These are phyloP conservation scores for Phocoena phocoena DNA, from an alignment of 2,113 vertebrate genomes.

Conservation along the genomic window DNA sequence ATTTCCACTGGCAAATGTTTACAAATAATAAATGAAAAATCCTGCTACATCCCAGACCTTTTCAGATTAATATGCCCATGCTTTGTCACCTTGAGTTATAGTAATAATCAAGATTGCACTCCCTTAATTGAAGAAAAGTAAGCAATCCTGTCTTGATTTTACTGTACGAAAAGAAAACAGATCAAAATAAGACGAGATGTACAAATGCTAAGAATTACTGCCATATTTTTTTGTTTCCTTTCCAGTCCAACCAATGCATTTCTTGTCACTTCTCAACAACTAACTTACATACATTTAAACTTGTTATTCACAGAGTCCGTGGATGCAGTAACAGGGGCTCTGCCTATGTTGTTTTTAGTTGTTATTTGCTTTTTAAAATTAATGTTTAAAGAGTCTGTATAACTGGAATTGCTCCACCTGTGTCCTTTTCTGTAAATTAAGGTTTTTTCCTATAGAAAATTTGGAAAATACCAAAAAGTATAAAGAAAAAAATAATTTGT, in stretches of 20 bases:
- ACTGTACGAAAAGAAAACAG: neutral
- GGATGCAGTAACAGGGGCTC: neutral
- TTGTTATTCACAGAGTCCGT: neutral
- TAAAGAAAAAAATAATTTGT: neutral
- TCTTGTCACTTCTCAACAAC: neutral
- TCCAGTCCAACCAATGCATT: neutral
- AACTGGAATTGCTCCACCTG: neutral
- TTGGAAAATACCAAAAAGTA: neutral
- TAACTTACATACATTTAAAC: neutral
- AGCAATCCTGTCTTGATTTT: neutral
- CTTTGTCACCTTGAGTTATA: neutral
- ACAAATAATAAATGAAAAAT: neutral
- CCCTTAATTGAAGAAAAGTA: neutral
- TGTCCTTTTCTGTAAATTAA: neutral
- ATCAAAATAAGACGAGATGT: slow-evolving; percentile 14
- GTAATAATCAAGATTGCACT: neutral
- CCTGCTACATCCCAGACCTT: neutral
- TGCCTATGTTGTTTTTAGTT: neutral
- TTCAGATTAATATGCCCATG: neutral
- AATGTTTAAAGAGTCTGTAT: neutral
- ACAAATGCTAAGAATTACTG: neutral
- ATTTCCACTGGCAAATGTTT: neutral
- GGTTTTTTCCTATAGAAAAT: neutral
- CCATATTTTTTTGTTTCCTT: neutral
- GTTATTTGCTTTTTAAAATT: neutral